These are phyloP conservation scores for Physocephala rufipes DNA, from an alignment of 2,888 invertebrate genomes.

Conservation along the genomic window DNA sequence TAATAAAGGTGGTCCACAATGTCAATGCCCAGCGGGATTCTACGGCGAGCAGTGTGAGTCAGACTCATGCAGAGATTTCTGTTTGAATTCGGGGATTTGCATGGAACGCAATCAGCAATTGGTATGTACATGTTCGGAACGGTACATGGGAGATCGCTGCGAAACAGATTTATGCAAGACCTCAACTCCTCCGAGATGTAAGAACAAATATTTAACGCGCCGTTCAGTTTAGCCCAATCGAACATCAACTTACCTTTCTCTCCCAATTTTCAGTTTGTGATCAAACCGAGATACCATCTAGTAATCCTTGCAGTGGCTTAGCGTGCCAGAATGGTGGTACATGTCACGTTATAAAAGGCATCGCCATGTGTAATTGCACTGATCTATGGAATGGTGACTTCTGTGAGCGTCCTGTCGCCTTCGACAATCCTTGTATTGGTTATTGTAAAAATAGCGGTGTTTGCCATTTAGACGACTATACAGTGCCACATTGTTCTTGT, in stretches of 20 bases:
- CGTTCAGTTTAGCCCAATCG: too few species aligned
- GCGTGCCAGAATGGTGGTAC: slow-evolving; percentile 70
- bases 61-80: slow-evolving; percentile 67
- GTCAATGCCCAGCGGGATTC: slow-evolving; percentile 59
- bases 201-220: slow-evolving; percentile 25
- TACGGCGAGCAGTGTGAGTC: slow-evolving; percentile 68
- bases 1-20: slow-evolving; percentile 61
- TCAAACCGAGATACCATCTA: slow-evolving; percentile 53
- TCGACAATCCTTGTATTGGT: slow-evolving; percentile 72
- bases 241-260: not conserved
- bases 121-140: slow-evolving; percentile 59
- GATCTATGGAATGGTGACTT: slow-evolving; percentile 69
- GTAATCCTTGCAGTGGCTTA: slow-evolving; percentile 62
- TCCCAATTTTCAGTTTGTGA: slow-evolving; percentile 54
- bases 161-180: slow-evolving; percentile 69
- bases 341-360: slow-evolving; percentile 67
- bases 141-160: slow-evolving; percentile 67
- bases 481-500: slow-evolving; percentile 69
- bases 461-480: slow-evolving; percentile 69
- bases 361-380: slow-evolving; percentile 69
- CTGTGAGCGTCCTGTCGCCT: slow-evolving; percentile 70
- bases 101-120: slow-evolving; percentile 53
- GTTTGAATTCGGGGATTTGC: slow-evolving; percentile 69
- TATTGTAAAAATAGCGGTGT: slow-evolving; percentile 71
- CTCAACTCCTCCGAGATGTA: slow-evolving; percentile 60